Conservation (phyloP, 2,888 invertebrate species). For the Thymelicus sylvestris region DNA sequence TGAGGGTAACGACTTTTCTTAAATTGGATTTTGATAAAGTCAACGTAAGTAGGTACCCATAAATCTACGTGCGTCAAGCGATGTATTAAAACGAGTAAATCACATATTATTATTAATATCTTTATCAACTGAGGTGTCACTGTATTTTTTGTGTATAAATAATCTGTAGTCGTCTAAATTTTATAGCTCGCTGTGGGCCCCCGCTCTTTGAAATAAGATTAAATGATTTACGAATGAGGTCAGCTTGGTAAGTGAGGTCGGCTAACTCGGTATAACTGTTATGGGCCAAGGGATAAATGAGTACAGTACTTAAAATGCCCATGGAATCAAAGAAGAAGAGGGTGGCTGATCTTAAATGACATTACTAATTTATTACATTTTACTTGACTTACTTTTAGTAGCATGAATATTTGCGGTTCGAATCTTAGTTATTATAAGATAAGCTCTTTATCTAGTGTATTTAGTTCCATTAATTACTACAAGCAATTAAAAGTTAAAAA, state of each 20-base stretch:
- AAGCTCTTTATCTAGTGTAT: too few species aligned
- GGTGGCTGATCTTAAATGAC: background rate
- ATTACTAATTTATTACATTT: too few species aligned
- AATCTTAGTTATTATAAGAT: too few species aligned
- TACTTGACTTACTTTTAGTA: too few species aligned
- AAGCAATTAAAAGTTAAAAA: too few species aligned
- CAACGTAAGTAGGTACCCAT: slow-evolving; percentile 9
- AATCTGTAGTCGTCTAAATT: slow-evolving; percentile 51
- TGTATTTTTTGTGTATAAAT: slow-evolving; percentile 41
- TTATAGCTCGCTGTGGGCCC: slow-evolving; percentile 61
- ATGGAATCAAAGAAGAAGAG: slow-evolving; percentile 3
- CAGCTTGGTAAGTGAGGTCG: slow-evolving; percentile 72
- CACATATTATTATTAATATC: slow-evolving; percentile 43
- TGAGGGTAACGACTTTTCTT: slow-evolving; percentile 2
- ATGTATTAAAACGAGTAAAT: slow-evolving; percentile 43
- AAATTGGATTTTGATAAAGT: slow-evolving; percentile 23
- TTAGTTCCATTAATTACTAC: too few species aligned
- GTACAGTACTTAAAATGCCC: slow-evolving; percentile 19
- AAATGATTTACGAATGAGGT: slow-evolving; percentile 83
- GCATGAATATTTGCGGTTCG: too few species aligned
- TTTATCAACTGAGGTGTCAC: slow-evolving; percentile 41
- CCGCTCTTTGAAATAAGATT: slow-evolving; percentile 71
- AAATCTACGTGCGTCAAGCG: slow-evolving; percentile 23
- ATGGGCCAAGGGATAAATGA: slow-evolving; percentile 31
- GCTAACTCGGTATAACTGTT: slow-evolving; percentile 63